phyloP scores from a whole-genome alignment of 2,797 vertebrate species.

The Aulostomus chinensis region DNA sequence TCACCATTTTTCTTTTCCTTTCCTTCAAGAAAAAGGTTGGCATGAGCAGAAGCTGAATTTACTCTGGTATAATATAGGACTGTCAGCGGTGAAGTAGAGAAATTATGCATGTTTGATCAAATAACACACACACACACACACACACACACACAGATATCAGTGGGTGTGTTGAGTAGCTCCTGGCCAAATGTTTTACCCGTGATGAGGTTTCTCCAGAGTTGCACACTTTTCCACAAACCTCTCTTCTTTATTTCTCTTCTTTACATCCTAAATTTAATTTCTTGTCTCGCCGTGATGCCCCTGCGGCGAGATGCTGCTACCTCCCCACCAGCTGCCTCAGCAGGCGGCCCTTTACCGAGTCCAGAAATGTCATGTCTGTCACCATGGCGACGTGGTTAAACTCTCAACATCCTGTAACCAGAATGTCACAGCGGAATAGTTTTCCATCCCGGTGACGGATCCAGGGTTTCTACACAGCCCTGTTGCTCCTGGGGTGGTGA shows the following conservation, averaged over 20 bases:
- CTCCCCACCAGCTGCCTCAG: constrained; percentile 27
- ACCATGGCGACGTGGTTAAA: constrained; percentile 29
- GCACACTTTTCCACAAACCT: no score
- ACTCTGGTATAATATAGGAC: constrained; percentile 52
- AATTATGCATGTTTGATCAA: constrained; percentile 73
- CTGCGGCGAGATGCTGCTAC: no score
- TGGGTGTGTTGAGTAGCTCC: constrained; percentile 51
- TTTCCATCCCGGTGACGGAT: no score
- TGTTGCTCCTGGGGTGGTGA: no score
- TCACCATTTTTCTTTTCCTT: constrained; percentile 3
- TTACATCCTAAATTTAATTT: no score
- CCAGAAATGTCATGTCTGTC: constrained; percentile 32
- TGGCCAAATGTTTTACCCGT: constrained; percentile 34
- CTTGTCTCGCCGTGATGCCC: no score
- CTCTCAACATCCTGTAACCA: constrained; percentile 31
- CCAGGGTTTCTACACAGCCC: no score
- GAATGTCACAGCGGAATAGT: constrained; percentile 16
- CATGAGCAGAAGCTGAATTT: constrained; percentile 69
- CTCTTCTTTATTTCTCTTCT: no score
- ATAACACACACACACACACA: constrained; percentile 20
- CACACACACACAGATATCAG: constrained; percentile 1
- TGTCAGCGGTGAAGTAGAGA: constrained; percentile 56
- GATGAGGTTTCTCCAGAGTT: not conserved
- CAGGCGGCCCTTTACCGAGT: constrained; percentile 2
- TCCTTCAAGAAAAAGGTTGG: constrained; percentile 43